Base-by-base conservation (phyloP, 2,888 invertebrate species). In the Aspidiotus destructor region DNA sequence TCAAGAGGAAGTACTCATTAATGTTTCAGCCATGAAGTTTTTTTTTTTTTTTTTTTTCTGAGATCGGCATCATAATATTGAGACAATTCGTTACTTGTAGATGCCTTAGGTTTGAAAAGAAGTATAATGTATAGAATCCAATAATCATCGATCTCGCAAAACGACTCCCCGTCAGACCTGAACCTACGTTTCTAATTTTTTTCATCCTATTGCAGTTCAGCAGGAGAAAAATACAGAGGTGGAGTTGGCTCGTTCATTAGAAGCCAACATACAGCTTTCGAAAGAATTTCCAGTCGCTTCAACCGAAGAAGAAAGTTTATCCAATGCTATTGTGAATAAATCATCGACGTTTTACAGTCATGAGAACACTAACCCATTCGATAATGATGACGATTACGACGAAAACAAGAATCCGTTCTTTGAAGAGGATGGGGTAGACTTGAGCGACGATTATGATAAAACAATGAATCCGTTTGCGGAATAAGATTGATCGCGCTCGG, bases 401-500 rank as follows among this genome's bases (percentile, higher is more conserved):
- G 74, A 73, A 60, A 70, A 79, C 0, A 81, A 80, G n/a, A 75
- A 77, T 72, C 77, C 77, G 41, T 77, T 77, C 72, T 75, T 74
- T 42, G 83, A 81, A 10, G 79, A 77, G 15, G 55, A 53, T 8
- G 17, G 15, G 41, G 62, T 62, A 9, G 81, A 79, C 63, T 73
- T 73, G 54, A 81, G 81, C 58, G 79, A 81, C 71, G 85, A 87
- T 75, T 88, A 88, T 75, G 88, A 89, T 77, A 85, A 84, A 73
- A 87, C 86, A 77, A 79, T 87, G 67, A 89, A 89, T 77, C 89
- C 88, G 2, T 89, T 89, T 76, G 79, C 81, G 16, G 72, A 16
- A 8, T 60, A 58, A 57, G 48, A 5, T 28, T 28, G 1, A 28
- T 28, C 28, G 28, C 28, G 28, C 28, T 28, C 5, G 28, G 28